Evolutionary conservation across 2,797 vertebrate species (phyloP), one percentile per base, ranked within the genome.

Genomic region (Cyclopterus lumpus): DNA sequence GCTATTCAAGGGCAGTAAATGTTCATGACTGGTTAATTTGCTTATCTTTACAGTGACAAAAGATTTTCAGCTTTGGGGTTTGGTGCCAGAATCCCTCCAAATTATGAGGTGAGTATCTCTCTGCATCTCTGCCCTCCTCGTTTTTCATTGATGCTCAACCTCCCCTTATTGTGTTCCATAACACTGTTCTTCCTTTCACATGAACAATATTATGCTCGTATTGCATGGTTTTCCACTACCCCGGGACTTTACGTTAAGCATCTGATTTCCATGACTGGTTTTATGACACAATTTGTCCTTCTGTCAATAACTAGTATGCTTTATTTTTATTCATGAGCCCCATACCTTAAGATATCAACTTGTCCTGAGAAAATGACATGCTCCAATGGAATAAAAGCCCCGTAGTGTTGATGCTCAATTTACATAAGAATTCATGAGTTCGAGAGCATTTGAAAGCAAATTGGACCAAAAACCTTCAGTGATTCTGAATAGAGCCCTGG

Each of bases 31-130:
- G 67, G 79, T 80, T 83, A n/a, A 81, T 87, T 85, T 84, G 34
- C 26, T 89, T 89, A 65, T 83, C 36, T 2, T 93, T 92, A 84
- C 88, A 99, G 97, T 0, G 97, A 99, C 86, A 99, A 97, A 94
- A 95, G 96, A 66, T 99, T 99, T 93, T 99, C 97, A 1, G 97
- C 97, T 82, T 86, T 99, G 94, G 97, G 97, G 64, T 99, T 99
- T 62, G 97, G 98, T 51, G 98, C 97, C n/a, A 95, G 96, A 93
- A 99, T 99, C 78, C 97, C 98, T 67, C 98, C 97, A 71, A 98
- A 98, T 84, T 99, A 97, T 0, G 97, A 98, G 95, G 97, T 97
- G 90, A 94, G 96, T 70, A 65, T 36, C 20, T 78, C 65, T 79
- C 32, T 40, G 84, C 1, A 8, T 85, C n/a, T 46, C 30, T 71